These are phyloP conservation scores for Hartigia nigra DNA, from an alignment of 2,888 invertebrate genomes.

Conservation along the genomic window DNA sequence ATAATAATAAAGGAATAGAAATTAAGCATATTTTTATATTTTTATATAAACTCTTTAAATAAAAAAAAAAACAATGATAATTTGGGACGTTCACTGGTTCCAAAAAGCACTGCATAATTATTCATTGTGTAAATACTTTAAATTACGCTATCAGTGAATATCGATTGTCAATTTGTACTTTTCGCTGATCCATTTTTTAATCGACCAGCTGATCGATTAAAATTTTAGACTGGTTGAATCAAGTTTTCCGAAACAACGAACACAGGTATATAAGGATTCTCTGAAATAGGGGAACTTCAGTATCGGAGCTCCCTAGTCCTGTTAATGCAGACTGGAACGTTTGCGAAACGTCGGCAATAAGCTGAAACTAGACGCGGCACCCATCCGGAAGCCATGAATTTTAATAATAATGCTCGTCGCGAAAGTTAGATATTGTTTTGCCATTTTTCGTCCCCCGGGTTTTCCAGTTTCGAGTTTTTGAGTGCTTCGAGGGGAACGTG, in stretches of 20 bases:
- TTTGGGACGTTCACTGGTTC: not conserved
- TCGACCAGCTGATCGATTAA: too few species aligned
- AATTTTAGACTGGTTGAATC: too few species aligned
- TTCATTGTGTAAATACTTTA: not conserved
- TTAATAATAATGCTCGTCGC: too few species aligned
- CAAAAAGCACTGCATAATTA: not conserved
- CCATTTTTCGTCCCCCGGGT: conserved; percentile 19
- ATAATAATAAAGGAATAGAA: not conserved
- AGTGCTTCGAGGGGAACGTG: conserved; percentile 19
- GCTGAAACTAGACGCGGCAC: too few species aligned
- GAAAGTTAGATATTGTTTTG: too few species aligned
- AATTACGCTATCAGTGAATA: not conserved
- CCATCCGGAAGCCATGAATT: too few species aligned
- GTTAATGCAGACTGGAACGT: too few species aligned
- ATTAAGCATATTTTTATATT: not conserved
- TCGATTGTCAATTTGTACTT: not conserved
- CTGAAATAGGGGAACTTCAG: too few species aligned
- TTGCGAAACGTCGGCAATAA: too few species aligned
- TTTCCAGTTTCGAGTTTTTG: conserved; percentile 20
- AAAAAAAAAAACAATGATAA: not conserved
- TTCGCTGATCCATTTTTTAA: not conserved
- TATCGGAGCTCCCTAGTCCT: too few species aligned
- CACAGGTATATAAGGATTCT: too few species aligned
- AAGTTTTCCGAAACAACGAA: too few species aligned
- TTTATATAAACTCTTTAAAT: not conserved